phyloP scores from a whole-genome alignment of 2,888 invertebrate species.

The Polia nebulosa region DNA sequence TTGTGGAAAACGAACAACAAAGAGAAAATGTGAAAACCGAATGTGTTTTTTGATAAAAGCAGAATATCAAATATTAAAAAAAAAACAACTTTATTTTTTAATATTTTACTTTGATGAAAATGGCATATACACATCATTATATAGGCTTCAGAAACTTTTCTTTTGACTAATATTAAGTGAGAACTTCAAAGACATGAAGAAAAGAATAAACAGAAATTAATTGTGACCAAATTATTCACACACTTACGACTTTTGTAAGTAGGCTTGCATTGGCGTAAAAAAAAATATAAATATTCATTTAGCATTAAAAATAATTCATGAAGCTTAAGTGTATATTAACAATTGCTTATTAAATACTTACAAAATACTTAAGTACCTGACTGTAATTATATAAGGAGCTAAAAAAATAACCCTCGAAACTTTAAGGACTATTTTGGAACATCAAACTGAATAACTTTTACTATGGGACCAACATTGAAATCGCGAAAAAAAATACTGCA shows the following conservation, averaged over 20 bases:
- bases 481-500: too few relatives aligned
- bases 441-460: too few relatives aligned
- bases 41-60: slow-evolving; percentile 5
- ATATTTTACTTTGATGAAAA: slow-evolving; percentile 19
- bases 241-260: background rate
- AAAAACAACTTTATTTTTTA: background rate
- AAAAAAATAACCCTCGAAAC: too few relatives aligned
- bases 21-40: slow-evolving; percentile 14
- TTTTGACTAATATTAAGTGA: background rate
- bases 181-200: slow-evolving; percentile 21
- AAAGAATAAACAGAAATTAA: slow-evolving; percentile 9
- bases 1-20: slow-evolving; percentile 19
- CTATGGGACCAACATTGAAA: too few relatives aligned
- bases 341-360: too few relatives aligned
- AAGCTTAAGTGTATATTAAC: too few relatives aligned
- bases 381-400: too few relatives aligned
- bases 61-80: background rate
- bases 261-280: background rate
- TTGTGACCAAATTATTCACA: background rate
- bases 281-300: too few relatives aligned
- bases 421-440: too few relatives aligned
- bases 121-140: slow-evolving; percentile 1
- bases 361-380: too few relatives aligned
- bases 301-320: too few relatives aligned
- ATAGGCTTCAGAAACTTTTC: slow-evolving; percentile 15